phyloP scores from a whole-genome alignment of 2,888 invertebrate species.

The Glyphotaelius pellucidus region DNA sequence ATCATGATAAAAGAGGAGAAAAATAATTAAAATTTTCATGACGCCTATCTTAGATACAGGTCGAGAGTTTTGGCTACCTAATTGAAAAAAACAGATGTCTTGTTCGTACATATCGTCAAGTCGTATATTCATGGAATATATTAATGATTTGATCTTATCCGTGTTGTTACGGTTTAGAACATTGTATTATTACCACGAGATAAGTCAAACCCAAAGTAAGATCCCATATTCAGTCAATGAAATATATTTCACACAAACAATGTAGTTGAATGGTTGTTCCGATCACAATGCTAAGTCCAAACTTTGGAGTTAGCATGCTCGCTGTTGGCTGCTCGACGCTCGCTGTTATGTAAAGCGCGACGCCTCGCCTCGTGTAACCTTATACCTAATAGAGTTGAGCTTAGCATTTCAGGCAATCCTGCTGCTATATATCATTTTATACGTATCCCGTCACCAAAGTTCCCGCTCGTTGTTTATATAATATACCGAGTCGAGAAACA shows the following conservation, averaged over 20 bases:
- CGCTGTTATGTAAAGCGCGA: conserved; percentile 4
- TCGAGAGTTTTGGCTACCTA: background rate
- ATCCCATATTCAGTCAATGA: background rate
- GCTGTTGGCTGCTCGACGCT: background rate
- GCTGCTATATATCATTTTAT: conserved; percentile 63
- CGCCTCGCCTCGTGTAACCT: conserved; percentile 41
- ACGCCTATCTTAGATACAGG: too few relatives aligned
- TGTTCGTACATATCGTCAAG: too few relatives aligned
- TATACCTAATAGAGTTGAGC: conserved; percentile 53
- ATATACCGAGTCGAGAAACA: conserved; percentile 63
- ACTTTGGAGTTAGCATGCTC: background rate
- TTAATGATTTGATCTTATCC: too few relatives aligned
- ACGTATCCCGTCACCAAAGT: conserved; percentile 63
- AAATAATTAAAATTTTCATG: too few relatives aligned
- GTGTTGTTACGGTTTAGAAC: background rate
- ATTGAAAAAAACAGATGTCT: too few relatives aligned
- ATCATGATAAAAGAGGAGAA: too few relatives aligned
- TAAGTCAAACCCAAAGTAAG: background rate
- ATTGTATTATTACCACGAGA: background rate
- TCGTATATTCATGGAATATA: too few relatives aligned
- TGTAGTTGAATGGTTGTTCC: background rate
- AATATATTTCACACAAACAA: background rate
- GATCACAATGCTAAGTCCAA: conserved; percentile 18
- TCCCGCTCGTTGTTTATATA: conserved; percentile 64
- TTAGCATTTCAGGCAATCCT: conserved; percentile 54